Conservation (phyloP, 2,888 invertebrate species). For the Tipula vernalis region DNA sequence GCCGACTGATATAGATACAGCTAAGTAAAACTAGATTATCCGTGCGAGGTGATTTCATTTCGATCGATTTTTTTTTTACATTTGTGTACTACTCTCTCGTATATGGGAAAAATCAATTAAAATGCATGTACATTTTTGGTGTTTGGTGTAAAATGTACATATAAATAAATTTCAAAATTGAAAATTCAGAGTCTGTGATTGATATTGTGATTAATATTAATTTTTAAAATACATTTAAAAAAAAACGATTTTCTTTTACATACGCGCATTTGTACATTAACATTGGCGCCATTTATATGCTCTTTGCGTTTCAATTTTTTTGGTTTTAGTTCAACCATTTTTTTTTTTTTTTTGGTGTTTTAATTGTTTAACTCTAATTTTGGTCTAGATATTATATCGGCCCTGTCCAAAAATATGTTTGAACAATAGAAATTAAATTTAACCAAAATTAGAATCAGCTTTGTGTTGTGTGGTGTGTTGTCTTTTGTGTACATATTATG, state of each 20-base stretch:
- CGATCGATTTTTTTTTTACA: not conserved
- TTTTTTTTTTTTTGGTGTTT: not conserved
- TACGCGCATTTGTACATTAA: not conserved
- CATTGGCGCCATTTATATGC: not conserved
- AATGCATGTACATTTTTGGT: not conserved
- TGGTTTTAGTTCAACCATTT: not conserved
- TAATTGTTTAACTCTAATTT: not conserved
- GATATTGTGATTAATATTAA: not conserved
- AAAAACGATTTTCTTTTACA: not conserved
- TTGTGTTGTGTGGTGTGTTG: not conserved
- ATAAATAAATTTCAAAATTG: not conserved
- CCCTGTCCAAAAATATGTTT: not conserved
- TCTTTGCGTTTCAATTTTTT: not conserved
- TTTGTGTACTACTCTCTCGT: not conserved
- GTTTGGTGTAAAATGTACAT: not conserved
- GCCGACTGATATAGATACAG: slow-evolving; percentile 4
- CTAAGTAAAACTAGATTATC: not conserved
- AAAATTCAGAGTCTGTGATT: not conserved
- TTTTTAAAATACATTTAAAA: not conserved
- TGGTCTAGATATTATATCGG: not conserved
- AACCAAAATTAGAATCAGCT: not conserved
- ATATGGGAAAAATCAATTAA: not conserved
- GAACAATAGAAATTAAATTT: not conserved
- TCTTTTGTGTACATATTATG: not conserved
- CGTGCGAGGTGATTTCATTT: not conserved